Evolutionary conservation across 2,797 vertebrate genomes (phyloP).

Genomic region (Chiloscyllium punctatum): DNA sequence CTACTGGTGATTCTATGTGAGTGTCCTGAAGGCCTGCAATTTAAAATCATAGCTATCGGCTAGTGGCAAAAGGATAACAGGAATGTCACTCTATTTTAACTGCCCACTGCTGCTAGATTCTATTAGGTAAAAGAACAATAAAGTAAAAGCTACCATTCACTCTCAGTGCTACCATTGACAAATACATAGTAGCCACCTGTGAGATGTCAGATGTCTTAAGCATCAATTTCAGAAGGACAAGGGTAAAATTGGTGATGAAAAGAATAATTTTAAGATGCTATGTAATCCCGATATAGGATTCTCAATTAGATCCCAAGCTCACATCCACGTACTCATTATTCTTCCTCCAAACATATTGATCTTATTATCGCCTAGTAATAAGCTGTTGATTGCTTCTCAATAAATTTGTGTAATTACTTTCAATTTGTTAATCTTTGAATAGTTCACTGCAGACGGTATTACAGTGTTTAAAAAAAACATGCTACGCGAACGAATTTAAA

Average conservation of each 20-base stretch:
- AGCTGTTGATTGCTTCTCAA: conserved; percentile 8
- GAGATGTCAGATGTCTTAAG: neutral
- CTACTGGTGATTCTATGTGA: neutral
- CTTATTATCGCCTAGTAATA: neutral
- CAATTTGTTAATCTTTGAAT: neutral
- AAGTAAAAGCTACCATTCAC: neutral
- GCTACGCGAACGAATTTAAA: neutral
- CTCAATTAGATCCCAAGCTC: neutral
- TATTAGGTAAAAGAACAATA: neutral
- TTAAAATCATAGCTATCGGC: neutral
- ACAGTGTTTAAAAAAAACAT: neutral
- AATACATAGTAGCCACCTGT: neutral
- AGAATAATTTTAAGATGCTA: neutral
- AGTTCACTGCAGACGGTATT: neutral
- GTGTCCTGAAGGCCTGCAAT: neutral
- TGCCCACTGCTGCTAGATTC: neutral
- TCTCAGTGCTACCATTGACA: neutral
- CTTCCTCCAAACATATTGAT: neutral
- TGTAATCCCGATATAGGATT: neutral
- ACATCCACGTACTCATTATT: neutral
- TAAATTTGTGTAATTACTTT: neutral
- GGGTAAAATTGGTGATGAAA: neutral
- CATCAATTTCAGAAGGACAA: neutral
- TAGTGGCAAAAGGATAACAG: neutral
- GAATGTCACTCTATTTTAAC: neutral